These are phyloP conservation scores for Merops nubicus DNA, from an alignment of 2,113 vertebrate genomes.

Conservation along the genomic window DNA sequence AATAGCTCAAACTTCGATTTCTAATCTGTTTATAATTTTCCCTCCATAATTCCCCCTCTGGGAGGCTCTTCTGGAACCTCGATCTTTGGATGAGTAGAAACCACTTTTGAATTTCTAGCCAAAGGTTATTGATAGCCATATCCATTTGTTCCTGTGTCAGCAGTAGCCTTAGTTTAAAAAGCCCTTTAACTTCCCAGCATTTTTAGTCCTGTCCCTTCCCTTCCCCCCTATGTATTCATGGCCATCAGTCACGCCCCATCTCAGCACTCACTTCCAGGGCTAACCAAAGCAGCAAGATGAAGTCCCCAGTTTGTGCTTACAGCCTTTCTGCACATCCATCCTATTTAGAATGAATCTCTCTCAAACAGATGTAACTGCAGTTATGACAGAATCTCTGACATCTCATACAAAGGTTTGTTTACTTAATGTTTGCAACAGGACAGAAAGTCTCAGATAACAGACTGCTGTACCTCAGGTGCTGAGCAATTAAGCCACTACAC, in stretches of 20 bases:
- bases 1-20: not conserved
- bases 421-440: accelerated
- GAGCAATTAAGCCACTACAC: not conserved
- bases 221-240: not conserved
- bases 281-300: not conserved
- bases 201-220: not conserved
- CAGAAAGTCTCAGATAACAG: not conserved
- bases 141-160: constrained; percentile 29
- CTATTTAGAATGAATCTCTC: not conserved
- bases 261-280: not conserved
- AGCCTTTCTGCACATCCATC: not conserved
- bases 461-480: not conserved
- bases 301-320: not conserved
- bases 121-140: not conserved
- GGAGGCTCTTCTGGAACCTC: not conserved
- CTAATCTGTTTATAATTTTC: constrained; percentile 17
- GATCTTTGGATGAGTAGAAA: not conserved
- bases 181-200: not conserved
- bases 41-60: not conserved
- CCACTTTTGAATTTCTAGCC: constrained; percentile 4
- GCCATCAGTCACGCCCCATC: not conserved
- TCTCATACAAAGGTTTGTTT: not conserved
- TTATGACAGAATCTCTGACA: not conserved
- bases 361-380: not conserved
- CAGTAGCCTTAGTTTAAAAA: not conserved